Evolutionary conservation across 2,113 vertebrate species (phyloP), one percentile per base, ranked within the genome.

Genomic region (Ellobius talpinus): DNA sequence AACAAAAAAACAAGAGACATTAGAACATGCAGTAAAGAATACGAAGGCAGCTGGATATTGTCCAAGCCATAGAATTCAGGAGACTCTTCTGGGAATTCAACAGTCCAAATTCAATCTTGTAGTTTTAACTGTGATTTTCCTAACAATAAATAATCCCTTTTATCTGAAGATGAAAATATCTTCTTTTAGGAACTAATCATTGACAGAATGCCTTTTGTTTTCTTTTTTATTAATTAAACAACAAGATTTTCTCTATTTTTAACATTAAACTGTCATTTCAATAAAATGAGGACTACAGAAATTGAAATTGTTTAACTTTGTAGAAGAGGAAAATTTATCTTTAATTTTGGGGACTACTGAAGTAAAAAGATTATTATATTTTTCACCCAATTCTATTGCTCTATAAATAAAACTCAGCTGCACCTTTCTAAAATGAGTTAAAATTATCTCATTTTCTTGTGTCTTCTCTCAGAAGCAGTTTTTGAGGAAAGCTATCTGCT

Each of bases 51-150:
- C 29, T 68, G 78, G 52, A 81, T 29, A 72, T 77, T 17, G 95
- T 87, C n/a, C 11, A 61, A 74, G 68, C 31, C 33, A 70, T 33
- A 61, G 19, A 95, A 95, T 36, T 95, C 47, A 91, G 76, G 84
- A 89, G 42, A 93, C 5, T 23, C 70, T 87, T 45, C 5, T 55
- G 11, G 21, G 11, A 95, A 14, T 8, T 31, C 96, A 7, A 42
- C 4, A 58, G 1, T 58, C 5, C 5, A 14, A 79, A 76, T 17
- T 0, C 55, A 55, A 16, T 55, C 16, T 55, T 55, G 17, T 55
- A 55, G 55, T 76, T 94, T 72, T 91, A 68, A 61, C 79, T 61
- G 55, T 72, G 68, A 12, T 96, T 78, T 6, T 65, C 61, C 16
- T 90, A 61, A 31, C 87, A 93, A 68, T 39, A 10, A n/a, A n/a